Conservation (phyloP, 2,113 vertebrate species). For the Burhinus oedicnemus region DNA sequence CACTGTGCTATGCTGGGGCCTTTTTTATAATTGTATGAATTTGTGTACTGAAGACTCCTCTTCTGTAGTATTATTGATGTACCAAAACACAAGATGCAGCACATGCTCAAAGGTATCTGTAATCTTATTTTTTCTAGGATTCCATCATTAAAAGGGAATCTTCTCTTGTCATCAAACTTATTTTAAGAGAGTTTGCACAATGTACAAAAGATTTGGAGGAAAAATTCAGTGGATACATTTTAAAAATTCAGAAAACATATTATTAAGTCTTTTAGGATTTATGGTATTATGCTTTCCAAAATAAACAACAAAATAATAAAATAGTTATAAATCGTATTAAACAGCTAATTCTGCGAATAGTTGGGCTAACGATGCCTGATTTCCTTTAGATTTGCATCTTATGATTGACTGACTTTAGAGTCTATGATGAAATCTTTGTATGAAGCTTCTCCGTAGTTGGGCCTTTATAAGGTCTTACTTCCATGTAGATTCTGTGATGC, state of each 20-base stretch:
- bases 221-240: background rate
- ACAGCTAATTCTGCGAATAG: background rate
- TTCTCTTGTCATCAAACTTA: background rate
- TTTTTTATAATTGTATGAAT: background rate
- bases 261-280: background rate
- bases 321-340: background rate
- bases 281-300: background rate
- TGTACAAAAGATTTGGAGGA: background rate
- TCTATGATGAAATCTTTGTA: background rate
- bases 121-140: background rate
- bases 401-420: background rate
- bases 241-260: background rate
- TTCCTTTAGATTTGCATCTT: background rate
- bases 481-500: background rate
- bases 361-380: background rate
- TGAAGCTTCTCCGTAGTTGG: background rate
- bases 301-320: background rate
- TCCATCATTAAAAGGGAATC: background rate
- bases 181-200: background rate
- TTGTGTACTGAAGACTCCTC: background rate
- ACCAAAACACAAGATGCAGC: background rate
- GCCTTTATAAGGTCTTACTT: background rate
- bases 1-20: background rate
- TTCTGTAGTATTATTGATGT: background rate
- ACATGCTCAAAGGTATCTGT: background rate